Evolutionary conservation across 2,113 vertebrate genomes (phyloP), one percentile per base, ranked within the genome.

Genomic region (Hippoglossus stenolepis): DNA sequence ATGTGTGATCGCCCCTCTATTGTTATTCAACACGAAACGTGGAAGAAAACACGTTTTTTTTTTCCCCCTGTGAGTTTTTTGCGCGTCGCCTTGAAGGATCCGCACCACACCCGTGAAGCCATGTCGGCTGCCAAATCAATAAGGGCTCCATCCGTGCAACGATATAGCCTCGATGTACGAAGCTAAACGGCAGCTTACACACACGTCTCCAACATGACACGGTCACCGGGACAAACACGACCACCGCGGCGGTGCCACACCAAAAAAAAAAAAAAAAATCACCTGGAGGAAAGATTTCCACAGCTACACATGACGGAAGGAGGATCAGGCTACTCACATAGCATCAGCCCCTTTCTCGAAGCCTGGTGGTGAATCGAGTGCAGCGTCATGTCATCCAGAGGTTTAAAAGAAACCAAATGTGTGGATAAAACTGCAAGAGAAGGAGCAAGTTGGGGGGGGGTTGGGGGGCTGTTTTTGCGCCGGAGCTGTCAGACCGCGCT

Each of bases 71-170:
- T 70, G 76, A 77, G 78, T 76, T 86, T 84, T 31, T 79, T 88
- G 82, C 90, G 79, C 87, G 86, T 79, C 64, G 78, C 81, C 82
- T 82, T 65, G 70, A 62, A 84, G 73, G 83, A 82, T 90, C 89
- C 71, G 91, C 91, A 94, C 94, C 94, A 94, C 94, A 94, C 94
- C 94, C 93, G 94, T 75, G 84, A 76, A 93, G 89, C 90, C 92
- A 82, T 83, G 87, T 90, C 90, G 80, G 84, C 87, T 77, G 83
- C 72, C 85, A 83, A 87, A 93, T 94, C 93, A 87, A 94, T 93
- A 89, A 31, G 73, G 51, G 75, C 68, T 87, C 59, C 77, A 70
- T 78, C 58, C 72, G 82, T 68, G 63, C 76, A 67, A 12, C 63
- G 64, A 73, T 40, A 69, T 38, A 82, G 53, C 17, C 69, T 43